Evolutionary conservation across 1,140 invertebrate genomes (phyloP).

Genomic region (Drosophila lacteicornis): DNA sequence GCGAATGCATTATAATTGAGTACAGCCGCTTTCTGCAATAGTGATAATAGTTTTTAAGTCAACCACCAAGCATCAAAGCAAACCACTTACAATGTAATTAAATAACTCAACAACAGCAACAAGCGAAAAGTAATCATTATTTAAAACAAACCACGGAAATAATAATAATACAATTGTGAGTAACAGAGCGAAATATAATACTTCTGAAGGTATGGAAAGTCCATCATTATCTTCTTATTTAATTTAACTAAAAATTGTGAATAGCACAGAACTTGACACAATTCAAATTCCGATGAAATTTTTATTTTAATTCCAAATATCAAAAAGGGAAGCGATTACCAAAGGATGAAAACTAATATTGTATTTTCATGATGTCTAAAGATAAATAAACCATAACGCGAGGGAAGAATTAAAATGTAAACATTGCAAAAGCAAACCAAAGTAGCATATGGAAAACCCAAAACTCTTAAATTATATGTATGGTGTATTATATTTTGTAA

Average conservation of each 20-base stretch:
- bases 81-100: constrained; percentile 37
- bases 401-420: constrained; percentile 30
- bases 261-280: constrained; percentile 25
- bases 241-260: constrained; percentile 48
- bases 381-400: constrained; percentile 28
- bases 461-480: constrained; percentile 82
- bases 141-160: constrained; percentile 27
- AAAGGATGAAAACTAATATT: constrained; percentile 22
- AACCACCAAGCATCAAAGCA: constrained; percentile 64
- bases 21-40: constrained; percentile 85
- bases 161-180: constrained; percentile 20
- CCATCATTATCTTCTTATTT: constrained; percentile 50
- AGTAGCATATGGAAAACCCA: constrained; percentile 65
- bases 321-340: constrained; percentile 44
- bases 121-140: constrained; percentile 55
- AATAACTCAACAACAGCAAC: constrained; percentile 53
- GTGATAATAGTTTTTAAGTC: constrained; percentile 85
- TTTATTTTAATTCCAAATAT: constrained; percentile 72
- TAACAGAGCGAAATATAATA: constrained; percentile 13
- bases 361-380: constrained; percentile 9
- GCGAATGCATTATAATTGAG: constrained; percentile 58
- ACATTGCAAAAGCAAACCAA: constrained; percentile 37
- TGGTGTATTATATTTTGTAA: constrained; percentile 84
- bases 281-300: constrained; percentile 20
- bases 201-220: constrained; percentile 17